Evolutionary conservation across 2,888 invertebrate genomes (phyloP).

Genomic region (Xestia sexstrigata): DNA sequence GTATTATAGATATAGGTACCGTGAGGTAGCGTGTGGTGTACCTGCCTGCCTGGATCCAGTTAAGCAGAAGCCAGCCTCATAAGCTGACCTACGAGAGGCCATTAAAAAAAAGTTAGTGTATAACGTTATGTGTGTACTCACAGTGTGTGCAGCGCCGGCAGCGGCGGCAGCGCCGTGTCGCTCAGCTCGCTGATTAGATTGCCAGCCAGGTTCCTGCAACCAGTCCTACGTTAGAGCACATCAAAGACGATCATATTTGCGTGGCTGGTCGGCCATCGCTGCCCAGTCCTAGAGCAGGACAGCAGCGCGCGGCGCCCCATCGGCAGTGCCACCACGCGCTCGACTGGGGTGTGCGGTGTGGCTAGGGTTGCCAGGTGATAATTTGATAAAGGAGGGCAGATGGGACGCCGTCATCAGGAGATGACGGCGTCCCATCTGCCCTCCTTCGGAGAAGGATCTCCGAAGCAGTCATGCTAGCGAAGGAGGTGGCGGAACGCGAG

Average conservation of each 20-base stretch:
- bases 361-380: no score
- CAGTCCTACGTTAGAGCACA: constrained; percentile 12
- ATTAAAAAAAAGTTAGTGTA: neutral
- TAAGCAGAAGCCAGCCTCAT: no score
- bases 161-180: constrained; percentile 92
- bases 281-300: neutral
- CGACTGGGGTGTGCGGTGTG: no score
- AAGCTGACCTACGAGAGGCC: no score
- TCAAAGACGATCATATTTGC: neutral
- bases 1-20: neutral
- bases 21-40: neutral
- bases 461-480: no score
- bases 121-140: constrained; percentile 88
- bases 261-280: neutral
- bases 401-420: no score
- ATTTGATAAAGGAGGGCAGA: no score
- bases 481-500: no score
- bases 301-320: no score
- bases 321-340: neutral
- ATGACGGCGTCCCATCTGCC: no score
- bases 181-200: constrained; percentile 94
- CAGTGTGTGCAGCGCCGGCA: constrained; percentile 94
- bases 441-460: no score
- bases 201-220: constrained; percentile 93
- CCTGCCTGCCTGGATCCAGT: no score